Evolutionary conservation across 2,797 vertebrate genomes (phyloP), one percentile per base, ranked within the genome.

Genomic region (Galagoides demidoff): DNA sequence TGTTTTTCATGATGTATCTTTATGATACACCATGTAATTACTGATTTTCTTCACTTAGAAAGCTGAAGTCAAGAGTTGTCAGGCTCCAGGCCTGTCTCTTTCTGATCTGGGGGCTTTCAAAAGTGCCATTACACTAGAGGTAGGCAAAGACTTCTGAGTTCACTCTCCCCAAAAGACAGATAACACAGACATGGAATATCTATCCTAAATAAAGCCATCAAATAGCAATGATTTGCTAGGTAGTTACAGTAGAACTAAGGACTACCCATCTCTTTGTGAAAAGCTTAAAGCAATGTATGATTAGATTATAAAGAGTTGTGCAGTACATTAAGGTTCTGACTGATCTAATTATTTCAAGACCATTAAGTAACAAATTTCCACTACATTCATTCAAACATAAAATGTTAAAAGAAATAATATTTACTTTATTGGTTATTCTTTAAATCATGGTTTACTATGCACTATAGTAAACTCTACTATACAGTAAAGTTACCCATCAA

Each of bases 1-100:
- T 45, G 43, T 3, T 27, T 86, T 87, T 96, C 70, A 71, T 66
- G 37, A 79, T 27, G 64, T 5, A 39, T 29, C 78, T 43, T 97
- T 61, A 52, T n/a, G 49, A 77, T 0, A 0, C 3, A 94, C 84
- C 61, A 55, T 12, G 25, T 43, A 37, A 94, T 94, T 59, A 71
- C 7, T 16, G 17, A 76, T 88, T 95, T 95, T 90, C 84, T 96
- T 85, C 87, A 94, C 74, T 78, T 63, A 64, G 27, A 94, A 96
- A 52, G 37, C 31, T n/a, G 63, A 9, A 45, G 78, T 76, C 22
- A 90, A 5, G 19, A 17, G 59, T 1, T 16, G 2, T 43, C 96
- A 85, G 27, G 13, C 14, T 92, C 3, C 31, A 22, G 31, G 31
- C 16, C 70, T 77, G 5, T 59, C 25, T 84, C n/a, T 45, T 88